Conservation (phyloP, 2,797 vertebrate species). For the Paguma larvata region DNA sequence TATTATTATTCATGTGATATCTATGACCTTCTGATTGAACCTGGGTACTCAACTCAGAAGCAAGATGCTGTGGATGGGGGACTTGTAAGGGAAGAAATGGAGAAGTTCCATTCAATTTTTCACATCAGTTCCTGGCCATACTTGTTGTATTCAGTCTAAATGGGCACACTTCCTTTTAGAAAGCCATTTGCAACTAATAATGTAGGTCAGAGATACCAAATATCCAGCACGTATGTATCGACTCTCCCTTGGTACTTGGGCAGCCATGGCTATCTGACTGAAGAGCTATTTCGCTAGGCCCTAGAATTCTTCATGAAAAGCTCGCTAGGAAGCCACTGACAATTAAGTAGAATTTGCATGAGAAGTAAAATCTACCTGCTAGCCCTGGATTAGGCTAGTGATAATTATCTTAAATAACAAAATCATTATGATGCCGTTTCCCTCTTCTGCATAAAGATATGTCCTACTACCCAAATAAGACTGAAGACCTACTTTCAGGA, state of each 20-base stretch:
- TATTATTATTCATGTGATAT: neutral
- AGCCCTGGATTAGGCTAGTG: neutral
- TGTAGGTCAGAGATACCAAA: neutral
- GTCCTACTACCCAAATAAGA: neutral
- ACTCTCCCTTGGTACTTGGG: neutral
- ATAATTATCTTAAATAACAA: conserved; percentile 8
- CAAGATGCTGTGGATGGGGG: neutral
- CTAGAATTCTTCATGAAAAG: neutral
- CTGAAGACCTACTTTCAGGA: neutral
- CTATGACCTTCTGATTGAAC: neutral
- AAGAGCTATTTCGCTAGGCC: neutral
- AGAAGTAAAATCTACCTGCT: neutral
- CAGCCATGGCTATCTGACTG: neutral
- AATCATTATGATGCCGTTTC: neutral
- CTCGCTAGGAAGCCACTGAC: neutral
- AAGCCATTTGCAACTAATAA: neutral
- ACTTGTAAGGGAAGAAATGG: neutral
- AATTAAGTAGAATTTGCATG: neutral
- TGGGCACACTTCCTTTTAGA: neutral
- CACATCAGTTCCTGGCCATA: neutral
- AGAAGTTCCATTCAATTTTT: neutral
- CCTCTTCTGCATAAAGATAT: conserved; percentile 11
- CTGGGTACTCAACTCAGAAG: neutral
- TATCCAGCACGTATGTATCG: neutral
- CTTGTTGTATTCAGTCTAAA: neutral